phyloP scores from a whole-genome alignment of 2,113 vertebrate species.

The Poeciliopsis retropinna region DNA sequence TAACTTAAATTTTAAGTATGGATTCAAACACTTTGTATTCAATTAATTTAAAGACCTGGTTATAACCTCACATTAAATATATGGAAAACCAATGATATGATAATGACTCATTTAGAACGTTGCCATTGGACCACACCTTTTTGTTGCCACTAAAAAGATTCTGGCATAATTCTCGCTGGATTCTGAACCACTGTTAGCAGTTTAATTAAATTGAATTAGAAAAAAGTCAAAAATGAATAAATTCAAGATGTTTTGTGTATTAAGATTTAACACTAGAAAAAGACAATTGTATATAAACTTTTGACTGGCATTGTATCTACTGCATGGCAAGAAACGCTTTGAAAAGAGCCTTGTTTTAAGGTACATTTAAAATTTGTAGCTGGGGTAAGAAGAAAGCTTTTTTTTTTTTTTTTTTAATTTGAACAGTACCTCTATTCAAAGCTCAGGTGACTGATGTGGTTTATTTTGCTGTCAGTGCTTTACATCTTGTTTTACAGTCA shows the following conservation, averaged over 20 bases:
- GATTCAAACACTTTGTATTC: neutral
- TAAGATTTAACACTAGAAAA: neutral
- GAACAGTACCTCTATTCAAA: conserved; percentile 39
- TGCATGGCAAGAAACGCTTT: conserved; percentile 11
- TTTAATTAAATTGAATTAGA: too few species aligned
- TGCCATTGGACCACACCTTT: neutral
- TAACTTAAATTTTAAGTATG: neutral
- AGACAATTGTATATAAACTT: neutral
- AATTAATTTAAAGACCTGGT: neutral
- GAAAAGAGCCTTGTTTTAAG: conserved; percentile 38
- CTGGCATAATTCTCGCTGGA: neutral
- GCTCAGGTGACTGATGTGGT: conserved; percentile 70
- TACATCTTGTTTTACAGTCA: conserved; percentile 61
- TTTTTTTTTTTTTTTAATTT: conserved; percentile 22
- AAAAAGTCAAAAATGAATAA: neutral
- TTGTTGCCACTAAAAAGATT: neutral
- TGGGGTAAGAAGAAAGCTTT: conserved; percentile 4
- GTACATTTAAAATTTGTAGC: conserved; percentile 16
- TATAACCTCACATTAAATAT: neutral
- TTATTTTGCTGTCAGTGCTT: conserved; percentile 11
- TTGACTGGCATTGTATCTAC: conserved; percentile 20
- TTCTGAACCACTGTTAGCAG: neutral
- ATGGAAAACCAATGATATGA: neutral
- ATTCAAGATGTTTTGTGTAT: neutral
- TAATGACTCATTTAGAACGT: neutral